Percentiles rank a stretch among this genome's conserved stretches.
Conservation (phyloP, 1,140 invertebrate species). For the Heterodera carotae region DNA sequence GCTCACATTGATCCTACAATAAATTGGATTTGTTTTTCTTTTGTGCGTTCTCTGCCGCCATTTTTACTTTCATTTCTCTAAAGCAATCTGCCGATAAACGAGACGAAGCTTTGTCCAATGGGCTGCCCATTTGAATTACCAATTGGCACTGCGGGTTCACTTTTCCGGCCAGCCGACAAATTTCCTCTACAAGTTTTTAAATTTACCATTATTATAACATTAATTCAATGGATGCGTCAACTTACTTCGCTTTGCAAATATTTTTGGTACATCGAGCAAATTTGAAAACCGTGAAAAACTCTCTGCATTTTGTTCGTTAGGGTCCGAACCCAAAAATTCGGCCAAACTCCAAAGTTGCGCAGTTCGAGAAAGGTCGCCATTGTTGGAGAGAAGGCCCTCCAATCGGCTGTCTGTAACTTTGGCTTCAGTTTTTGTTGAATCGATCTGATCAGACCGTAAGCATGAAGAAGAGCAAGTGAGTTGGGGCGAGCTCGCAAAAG, state of each 20-base stretch:
- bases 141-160: constrained; percentile 26
- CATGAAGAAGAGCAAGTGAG: constrained; percentile 19
- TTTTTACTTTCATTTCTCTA: constrained; percentile 20
- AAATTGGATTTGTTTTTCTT: neutral
- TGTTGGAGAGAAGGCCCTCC: constrained; percentile 7
- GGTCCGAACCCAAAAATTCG: constrained; percentile 20
- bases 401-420: constrained; percentile 22
- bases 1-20: constrained; percentile 14
- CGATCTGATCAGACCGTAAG: constrained; percentile 11
- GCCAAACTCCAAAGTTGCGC: constrained; percentile 22
- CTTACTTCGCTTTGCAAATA: constrained; percentile 22
- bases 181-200: constrained; percentile 15
- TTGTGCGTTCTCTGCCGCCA: neutral
- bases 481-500: constrained; percentile 1
- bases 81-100: constrained; percentile 30
- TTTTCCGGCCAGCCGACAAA: constrained; percentile 28
- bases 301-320: constrained; percentile 9
- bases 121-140: neutral
- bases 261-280: neutral
- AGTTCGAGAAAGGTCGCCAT: neutral
- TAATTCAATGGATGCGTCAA: neutral
- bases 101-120: neutral
- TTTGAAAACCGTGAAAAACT: constrained; percentile 28
- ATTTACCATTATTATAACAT: neutral
- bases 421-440: neutral